Evolutionary conservation across 1,140 invertebrate genomes (phyloP), one percentile per base, ranked within the genome.

Genomic region (Platyscapa corneri): DNA sequence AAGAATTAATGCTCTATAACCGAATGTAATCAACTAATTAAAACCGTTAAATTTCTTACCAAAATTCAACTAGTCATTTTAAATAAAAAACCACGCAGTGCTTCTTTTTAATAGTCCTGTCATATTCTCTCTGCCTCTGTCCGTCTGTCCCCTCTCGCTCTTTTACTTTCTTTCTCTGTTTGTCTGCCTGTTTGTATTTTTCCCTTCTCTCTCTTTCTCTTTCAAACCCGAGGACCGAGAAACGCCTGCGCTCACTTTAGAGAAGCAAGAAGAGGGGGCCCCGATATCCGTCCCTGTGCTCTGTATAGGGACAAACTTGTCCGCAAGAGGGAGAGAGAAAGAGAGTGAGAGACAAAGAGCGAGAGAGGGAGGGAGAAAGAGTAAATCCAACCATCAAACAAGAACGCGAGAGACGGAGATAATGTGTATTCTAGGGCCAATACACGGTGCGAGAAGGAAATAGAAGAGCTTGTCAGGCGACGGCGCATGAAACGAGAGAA

Each of bases 211-310:
- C 56, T 80, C 23, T 67, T 32, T 67, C 34, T 67, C 3, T 78
- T 37, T 78, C 30, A 30, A 67, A 67, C 23, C 14, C 39, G 32
- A 67, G 64, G 64, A 81, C 82, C 72, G 74, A 76, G 56, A 34
- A 78, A 77, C 82, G 74, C 77, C 82, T 84, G 82, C 60, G 82
- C 39, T 60, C 53, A 76, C 74, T 83, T 83, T 83, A 64, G 39
- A 72, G 34, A 34, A 65, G 74, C 65, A 64, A 49, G 42, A 67
- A 82, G 81, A 65, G 82, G 79, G 53, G 64, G 56, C 64, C 83
- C 60, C 34, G 83, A 78, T 84, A 84, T 84, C 83, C 75, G 83
- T 84, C 83, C 75, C 83, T 49, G 74, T 82, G 49, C 64, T 30
- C 49, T 20, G 56, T 60, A 27, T 78, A 78, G 76, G 53, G 76